Conservation (phyloP, 2,888 invertebrate species). For the Eristalis pertinax region DNA sequence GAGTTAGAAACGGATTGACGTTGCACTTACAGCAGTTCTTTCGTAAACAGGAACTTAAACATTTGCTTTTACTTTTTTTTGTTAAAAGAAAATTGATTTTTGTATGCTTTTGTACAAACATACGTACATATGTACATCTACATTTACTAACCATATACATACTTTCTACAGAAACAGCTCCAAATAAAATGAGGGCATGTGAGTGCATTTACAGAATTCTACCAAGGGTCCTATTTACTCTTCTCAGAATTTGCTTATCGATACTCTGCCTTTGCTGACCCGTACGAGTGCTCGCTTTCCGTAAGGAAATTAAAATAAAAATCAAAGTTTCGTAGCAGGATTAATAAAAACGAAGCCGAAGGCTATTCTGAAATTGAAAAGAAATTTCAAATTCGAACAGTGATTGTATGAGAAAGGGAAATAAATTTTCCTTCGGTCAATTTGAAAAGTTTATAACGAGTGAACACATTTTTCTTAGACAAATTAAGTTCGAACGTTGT, state of each 20-base stretch:
- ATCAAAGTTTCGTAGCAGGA: conserved; percentile 64
- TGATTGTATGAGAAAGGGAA: conserved; percentile 17
- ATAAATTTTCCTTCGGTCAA: conserved; percentile 15
- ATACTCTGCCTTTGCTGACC: conserved; percentile 51
- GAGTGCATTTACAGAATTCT: conserved; percentile 4
- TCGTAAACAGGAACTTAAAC: conserved; percentile 28
- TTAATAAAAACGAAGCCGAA: conserved; percentile 60
- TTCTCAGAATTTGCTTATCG: conserved; percentile 65
- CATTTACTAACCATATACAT: too few species aligned
- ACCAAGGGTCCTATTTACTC: conserved; percentile 56
- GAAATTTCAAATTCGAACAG: conserved; percentile 51
- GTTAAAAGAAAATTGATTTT: background rate
- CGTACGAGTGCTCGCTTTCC: conserved; percentile 43
- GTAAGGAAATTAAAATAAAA: conserved; percentile 68
- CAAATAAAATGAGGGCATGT: background rate
- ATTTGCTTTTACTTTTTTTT: conserved; percentile 41
- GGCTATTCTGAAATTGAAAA: conserved; percentile 64
- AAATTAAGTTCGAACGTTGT: background rate
- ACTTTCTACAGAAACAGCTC: background rate
- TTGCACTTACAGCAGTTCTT: conserved; percentile 4
- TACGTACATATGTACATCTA: conserved; percentile 38
- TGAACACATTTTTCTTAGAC: background rate
- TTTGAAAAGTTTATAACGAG: conserved; percentile 3
- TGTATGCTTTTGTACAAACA: background rate
- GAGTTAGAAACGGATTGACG: background rate